phyloP scores from a whole-genome alignment of 2,797 vertebrate genomes.

The Trachurus trachurus region DNA sequence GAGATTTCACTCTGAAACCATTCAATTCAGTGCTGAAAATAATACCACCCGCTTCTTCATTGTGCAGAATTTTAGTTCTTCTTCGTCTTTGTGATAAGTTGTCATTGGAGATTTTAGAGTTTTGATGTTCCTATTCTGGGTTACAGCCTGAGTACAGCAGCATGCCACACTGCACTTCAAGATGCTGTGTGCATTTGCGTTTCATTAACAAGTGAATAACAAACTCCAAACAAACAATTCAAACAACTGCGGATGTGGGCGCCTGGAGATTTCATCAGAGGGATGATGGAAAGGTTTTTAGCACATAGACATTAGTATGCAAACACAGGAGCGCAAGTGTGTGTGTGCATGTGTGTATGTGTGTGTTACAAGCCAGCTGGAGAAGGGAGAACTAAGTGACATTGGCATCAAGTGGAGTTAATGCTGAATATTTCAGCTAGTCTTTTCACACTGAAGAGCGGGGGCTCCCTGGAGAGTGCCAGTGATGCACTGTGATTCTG shows the following conservation, averaged over 20 bases:
- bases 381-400: constrained; percentile 62
- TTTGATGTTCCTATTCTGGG: constrained; percentile 73
- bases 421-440: constrained; percentile 72
- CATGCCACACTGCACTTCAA: constrained; percentile 51
- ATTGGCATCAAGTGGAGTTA: constrained; percentile 76
- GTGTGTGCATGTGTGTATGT: constrained; percentile 15
- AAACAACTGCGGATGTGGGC: constrained; percentile 60
- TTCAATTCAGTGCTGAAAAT: constrained; percentile 25
- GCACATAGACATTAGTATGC: constrained; percentile 62
- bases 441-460: constrained; percentile 55
- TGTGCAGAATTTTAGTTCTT: constrained; percentile 38
- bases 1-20: neutral
- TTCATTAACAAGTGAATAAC: constrained; percentile 76
- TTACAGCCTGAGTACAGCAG: constrained; percentile 40
- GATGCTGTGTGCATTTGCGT: constrained; percentile 59
- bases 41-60: constrained; percentile 33
- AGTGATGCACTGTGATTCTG: constrained; percentile 75
- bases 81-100: constrained; percentile 61
- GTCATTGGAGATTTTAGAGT: constrained; percentile 59
- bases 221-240: constrained; percentile 71
- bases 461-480: constrained; percentile 55
- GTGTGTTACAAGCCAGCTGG: constrained; percentile 36
- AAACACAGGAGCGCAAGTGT: constrained; percentile 26
- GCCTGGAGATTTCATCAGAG: constrained; percentile 69
- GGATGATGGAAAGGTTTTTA: constrained; percentile 68